Conservation (phyloP, 2,113 vertebrate genomes). For the Muscicapa adusta region DNA sequence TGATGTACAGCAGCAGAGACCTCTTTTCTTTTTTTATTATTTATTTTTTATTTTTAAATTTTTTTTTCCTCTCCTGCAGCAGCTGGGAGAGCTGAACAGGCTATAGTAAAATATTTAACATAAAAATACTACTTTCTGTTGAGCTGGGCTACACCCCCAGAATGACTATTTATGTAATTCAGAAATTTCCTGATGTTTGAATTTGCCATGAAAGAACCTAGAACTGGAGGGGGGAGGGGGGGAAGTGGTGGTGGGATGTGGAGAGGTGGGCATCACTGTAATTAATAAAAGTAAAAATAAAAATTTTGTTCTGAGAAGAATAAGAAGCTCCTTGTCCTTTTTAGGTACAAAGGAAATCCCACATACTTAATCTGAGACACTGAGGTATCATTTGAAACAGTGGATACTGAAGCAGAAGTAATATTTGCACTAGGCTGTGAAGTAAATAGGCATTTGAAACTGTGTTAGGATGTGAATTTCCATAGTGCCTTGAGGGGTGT, state of each 20-base stretch:
- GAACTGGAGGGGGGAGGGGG: accelerated
- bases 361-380: not conserved
- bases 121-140: not conserved
- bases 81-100: not conserved
- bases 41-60: no score
- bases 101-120: not conserved
- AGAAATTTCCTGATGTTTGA: not conserved
- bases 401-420: not conserved
- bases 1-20: not conserved
- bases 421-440: slow-evolving; percentile 14
- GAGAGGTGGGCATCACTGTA: accelerated
- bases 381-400: not conserved
- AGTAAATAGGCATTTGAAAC: slow-evolving; percentile 42
- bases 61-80: not conserved
- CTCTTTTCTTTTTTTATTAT: not conserved
- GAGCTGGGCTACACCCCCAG: not conserved
- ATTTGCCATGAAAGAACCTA: not conserved
- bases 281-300: not conserved
- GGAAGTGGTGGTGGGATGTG: accelerated
- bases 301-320: not conserved
- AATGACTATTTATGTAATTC: not conserved
- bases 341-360: not conserved
- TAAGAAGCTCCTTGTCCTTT: not conserved
- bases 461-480: slow-evolving; percentile 42
- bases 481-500: slow-evolving; percentile 43